A percentile compares a stretch with the other conserved stretches of the same genome.
These are phyloP conservation scores for Pseudorasbora parva DNA, from an alignment of 2,113 vertebrate species.

Conservation along the genomic window DNA sequence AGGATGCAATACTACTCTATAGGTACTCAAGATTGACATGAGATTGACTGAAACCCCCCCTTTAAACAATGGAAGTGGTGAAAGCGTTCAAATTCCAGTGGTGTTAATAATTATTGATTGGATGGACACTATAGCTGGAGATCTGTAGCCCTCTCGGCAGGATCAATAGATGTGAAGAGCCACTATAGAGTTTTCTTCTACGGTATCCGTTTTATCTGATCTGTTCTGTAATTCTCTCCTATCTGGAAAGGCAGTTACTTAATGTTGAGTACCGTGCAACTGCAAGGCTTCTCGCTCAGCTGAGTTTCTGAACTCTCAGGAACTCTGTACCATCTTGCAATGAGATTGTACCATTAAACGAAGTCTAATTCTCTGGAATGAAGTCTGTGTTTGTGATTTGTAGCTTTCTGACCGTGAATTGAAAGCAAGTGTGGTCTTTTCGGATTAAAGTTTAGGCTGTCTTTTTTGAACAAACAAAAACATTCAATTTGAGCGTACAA, in stretches of 20 bases:
- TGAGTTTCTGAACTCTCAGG: slow-evolving; percentile 17
- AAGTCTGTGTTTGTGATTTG: background rate
- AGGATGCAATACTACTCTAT: no score
- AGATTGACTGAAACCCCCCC: no score
- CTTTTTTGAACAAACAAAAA: background rate
- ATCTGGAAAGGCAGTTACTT: slow-evolving; percentile 23
- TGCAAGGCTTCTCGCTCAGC: slow-evolving; percentile 13
- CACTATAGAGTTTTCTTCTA: slow-evolving; percentile 7
- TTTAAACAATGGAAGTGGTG: background rate
- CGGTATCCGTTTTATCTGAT: slow-evolving; percentile 29
- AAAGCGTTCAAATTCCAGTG: background rate
- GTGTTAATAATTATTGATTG: slow-evolving; percentile 28
- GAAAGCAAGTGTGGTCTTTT: background rate
- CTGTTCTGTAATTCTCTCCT: slow-evolving; percentile 29
- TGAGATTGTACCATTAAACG: slow-evolving; percentile 9
- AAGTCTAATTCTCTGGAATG: background rate
- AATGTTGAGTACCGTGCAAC: slow-evolving; percentile 22
- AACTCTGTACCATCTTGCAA: background rate
- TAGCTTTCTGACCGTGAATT: background rate
- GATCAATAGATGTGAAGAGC: slow-evolving; percentile 39
- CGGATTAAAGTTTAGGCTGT: background rate
- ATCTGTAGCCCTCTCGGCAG: background rate
- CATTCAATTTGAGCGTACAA: background rate
- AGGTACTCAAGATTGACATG: no score
- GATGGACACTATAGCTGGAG: background rate